phyloP scores from a whole-genome alignment of 2,888 invertebrate species.

The Druceiella hillmani region DNA sequence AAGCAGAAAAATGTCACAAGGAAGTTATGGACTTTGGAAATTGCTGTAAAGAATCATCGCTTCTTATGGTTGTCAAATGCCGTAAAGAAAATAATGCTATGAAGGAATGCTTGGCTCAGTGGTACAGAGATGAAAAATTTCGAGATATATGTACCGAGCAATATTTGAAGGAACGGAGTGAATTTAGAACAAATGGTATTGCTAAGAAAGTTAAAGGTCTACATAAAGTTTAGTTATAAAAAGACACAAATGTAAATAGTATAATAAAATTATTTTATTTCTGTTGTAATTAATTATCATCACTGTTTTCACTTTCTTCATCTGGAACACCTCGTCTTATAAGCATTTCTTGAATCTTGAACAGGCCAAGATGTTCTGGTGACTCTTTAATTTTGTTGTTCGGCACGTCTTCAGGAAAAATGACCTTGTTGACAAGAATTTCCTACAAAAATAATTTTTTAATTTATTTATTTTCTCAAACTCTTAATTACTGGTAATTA shows the following conservation, averaged over 20 bases:
- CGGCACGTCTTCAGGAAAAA: too few species aligned
- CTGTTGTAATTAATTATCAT: too few species aligned
- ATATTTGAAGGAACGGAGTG: conserved; percentile 75
- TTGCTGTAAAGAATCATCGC: conserved; percentile 64
- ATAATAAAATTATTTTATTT: too few species aligned
- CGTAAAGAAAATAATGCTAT: conserved; percentile 63
- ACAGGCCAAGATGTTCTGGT: too few species aligned
- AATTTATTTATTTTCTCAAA: too few species aligned
- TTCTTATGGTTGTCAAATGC: conserved; percentile 72
- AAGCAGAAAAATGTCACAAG: conserved; percentile 66
- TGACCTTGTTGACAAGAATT: too few species aligned
- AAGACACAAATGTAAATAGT: neutral
- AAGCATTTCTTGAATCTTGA: too few species aligned
- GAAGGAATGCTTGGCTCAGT: conserved; percentile 63
- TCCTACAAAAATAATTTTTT: too few species aligned
- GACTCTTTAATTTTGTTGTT: too few species aligned
- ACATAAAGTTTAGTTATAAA: conserved; percentile 2
- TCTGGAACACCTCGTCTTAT: too few species aligned
- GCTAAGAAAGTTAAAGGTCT: conserved; percentile 37
- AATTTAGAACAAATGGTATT: conserved; percentile 78
- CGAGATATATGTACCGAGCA: conserved; percentile 66
- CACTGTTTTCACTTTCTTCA: too few species aligned
- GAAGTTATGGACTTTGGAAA: conserved; percentile 66
- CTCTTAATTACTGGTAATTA: conserved; percentile 1
- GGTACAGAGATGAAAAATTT: conserved; percentile 77